Conservation (phyloP, 2,113 vertebrate species). For the Anoplopoma fimbria region DNA sequence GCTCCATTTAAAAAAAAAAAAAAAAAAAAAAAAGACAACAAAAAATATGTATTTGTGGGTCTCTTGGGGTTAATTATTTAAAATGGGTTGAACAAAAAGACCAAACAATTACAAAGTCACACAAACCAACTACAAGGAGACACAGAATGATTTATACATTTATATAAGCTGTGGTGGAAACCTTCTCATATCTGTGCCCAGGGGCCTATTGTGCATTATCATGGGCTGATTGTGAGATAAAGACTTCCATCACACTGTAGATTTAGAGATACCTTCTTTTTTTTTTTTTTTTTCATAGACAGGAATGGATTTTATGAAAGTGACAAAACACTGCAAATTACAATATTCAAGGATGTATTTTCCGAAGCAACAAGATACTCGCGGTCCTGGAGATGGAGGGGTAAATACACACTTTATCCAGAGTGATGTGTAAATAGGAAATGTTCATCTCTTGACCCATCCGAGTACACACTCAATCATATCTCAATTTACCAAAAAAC, state of each 20-base stretch:
- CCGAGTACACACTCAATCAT: conserved; percentile 1
- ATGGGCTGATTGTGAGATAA: too few relatives aligned
- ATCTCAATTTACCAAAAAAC: conserved; percentile 52
- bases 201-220: too few relatives aligned
- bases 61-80: neutral
- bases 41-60: neutral
- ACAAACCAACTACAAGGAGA: too few relatives aligned
- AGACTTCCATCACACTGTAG: neutral
- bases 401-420: neutral
- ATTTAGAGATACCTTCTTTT: neutral
- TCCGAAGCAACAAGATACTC: neutral
- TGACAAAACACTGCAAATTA: neutral
- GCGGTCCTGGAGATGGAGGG: neutral
- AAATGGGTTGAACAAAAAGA: neutral
- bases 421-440: neutral
- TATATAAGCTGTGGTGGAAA: too few relatives aligned
- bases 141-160: too few relatives aligned
- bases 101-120: too few relatives aligned
- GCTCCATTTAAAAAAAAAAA: too few relatives aligned
- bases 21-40: neutral
- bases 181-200: too few relatives aligned
- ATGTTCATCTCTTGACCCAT: conserved; percentile 6
- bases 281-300: neutral
- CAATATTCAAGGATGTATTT: neutral
- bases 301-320: neutral